Evolutionary conservation across 2,888 invertebrate species (phyloP), one percentile per base, ranked within the genome.

Genomic region (Dusona sp.): DNA sequence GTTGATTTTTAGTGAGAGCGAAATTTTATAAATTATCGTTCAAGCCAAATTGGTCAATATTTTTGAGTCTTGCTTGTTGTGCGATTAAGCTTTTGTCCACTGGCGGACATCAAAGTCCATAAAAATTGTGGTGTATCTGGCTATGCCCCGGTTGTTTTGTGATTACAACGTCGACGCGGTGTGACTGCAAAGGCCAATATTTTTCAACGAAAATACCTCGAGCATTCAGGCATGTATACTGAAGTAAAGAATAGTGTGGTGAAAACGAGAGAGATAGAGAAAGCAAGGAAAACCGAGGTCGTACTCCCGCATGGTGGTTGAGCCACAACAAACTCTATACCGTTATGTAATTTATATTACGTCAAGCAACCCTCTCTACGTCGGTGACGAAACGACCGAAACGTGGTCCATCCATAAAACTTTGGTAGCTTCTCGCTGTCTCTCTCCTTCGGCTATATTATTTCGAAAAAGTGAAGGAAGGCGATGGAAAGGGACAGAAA

Each of bases 271-370:
- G 11, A 70, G 42, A 61, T 61, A 29, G 61, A 25, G 29, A 16
- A 16, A 61, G 36, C 68, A 13, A 57, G 61, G n/a, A 67, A 51
- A 36, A 22, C 45, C 70, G 77, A 77, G 83, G 48, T 77, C 38
- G 64, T 82, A 51, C 42, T 74, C 57, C 64, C 57, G 45, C 48
- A 54, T 54, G 65, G 67, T 51, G 36, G 51, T 22, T 67, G 42
- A 54, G 7, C 45, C 57, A 78, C 77, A 51, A 57, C 33, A 68
- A 68, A 42, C 42, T 64, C 45, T 42, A 7, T 57, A 57, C 65
- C 74, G 77, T 83, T 83, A 73, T 72, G 70, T 78, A 78, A 83
- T 83, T 83, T 73, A 54, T 78, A 78, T 83, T 79, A 78, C 65
- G 78, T 78, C 51, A 42, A 36, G 72, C 61, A 45, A 73, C 22